phyloP scores from a whole-genome alignment of 2,888 invertebrate genomes.

The Germaria angustata region DNA sequence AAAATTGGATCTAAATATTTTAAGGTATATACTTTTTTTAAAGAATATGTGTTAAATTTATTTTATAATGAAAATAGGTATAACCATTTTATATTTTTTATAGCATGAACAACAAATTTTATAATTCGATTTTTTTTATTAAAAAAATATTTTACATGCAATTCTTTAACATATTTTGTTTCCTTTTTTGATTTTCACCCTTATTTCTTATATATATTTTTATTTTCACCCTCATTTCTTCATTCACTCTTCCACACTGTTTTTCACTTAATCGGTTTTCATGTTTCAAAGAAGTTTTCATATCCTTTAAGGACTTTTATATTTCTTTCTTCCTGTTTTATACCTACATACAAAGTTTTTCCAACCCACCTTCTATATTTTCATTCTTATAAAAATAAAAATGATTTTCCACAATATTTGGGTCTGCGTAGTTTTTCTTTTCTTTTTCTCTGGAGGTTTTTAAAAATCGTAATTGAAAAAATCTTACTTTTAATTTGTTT shows the following conservation, averaged over 20 bases:
- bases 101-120: no score
- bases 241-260: not conserved
- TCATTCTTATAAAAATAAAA: constrained; percentile 16
- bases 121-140: no score
- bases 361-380: constrained; percentile 27
- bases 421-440: not conserved
- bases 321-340: not conserved
- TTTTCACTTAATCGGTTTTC: not conserved
- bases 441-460: not conserved
- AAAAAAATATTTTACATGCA: no score
- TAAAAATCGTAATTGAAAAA: not conserved
- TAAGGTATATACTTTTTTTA: no score
- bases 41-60: no score
- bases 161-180: no score
- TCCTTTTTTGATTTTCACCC: not conserved
- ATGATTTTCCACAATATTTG: not conserved
- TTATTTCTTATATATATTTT: not conserved
- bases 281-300: not conserved
- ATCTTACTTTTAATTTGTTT: not conserved
- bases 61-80: no score
- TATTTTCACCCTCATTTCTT: not conserved
- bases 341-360: not conserved
- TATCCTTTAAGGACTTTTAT: constrained; percentile 7
- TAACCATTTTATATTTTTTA: no score
- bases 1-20: no score